Percentiles rank a stretch among this genome's conserved stretches.
These are phyloP conservation scores for Spermophilus dauricus DNA, from an alignment of 2,113 vertebrate genomes.

Conservation along the genomic window DNA sequence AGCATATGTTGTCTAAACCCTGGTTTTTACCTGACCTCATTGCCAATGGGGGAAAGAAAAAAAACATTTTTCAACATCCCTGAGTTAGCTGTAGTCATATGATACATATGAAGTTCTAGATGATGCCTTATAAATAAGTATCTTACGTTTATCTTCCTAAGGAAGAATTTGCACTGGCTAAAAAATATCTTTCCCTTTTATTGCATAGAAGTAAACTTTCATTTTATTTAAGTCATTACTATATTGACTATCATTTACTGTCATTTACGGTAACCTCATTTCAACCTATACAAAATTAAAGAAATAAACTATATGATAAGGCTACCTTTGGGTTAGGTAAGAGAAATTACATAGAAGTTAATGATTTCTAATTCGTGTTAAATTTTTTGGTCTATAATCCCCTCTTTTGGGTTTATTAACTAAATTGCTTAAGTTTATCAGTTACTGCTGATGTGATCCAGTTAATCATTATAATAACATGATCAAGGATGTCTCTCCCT, in stretches of 20 bases:
- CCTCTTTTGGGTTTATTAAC: background rate
- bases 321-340: background rate
- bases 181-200: background rate
- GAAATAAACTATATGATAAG: background rate
- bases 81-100: background rate
- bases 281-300: constrained; percentile 36
- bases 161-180: background rate
- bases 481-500: background rate
- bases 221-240: background rate
- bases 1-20: background rate
- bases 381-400: background rate
- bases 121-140: background rate
- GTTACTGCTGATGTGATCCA: background rate
- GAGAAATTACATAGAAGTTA: constrained; percentile 17
- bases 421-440: constrained; percentile 33
- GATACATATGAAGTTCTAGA: background rate
- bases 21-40: background rate
- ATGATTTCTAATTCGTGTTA: constrained; percentile 1
- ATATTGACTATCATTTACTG: background rate
- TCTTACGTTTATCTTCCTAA: background rate
- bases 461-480: background rate
- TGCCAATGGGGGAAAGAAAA: background rate
- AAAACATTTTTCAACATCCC: background rate
- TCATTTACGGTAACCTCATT: constrained; percentile 2
- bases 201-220: background rate